A percentile compares a stretch with the other conserved stretches of the same genome.
Evolutionary conservation across 2,113 vertebrate species (phyloP).

Genomic region (Epinephelus fuscoguttatus): DNA sequence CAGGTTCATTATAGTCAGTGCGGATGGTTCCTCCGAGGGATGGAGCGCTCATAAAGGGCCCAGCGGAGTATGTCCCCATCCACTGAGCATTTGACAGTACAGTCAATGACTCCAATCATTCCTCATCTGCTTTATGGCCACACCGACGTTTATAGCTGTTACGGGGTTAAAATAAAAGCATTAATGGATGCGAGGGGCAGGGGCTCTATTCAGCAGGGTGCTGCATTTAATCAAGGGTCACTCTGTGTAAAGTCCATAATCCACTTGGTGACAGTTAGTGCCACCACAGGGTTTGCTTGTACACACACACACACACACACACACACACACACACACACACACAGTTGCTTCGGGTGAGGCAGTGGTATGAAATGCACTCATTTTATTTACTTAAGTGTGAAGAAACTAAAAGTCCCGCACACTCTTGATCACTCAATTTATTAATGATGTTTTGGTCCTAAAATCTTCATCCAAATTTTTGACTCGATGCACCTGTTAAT

Average conservation of each 20-base stretch:
- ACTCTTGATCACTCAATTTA: not conserved
- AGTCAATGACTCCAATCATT: conserved; percentile 81
- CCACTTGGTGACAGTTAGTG: conserved; percentile 60
- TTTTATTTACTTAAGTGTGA: not conserved
- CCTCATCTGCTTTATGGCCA: conserved; percentile 80
- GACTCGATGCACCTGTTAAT: not conserved
- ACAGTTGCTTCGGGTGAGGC: conserved; percentile 17
- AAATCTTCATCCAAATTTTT: not conserved
- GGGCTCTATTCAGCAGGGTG: conserved; percentile 51
- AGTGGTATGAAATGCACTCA: not conserved
- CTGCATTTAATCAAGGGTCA: conserved; percentile 70
- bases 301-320: conserved; percentile 6
- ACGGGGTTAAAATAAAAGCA: conserved; percentile 77
- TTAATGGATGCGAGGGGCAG: conserved; percentile 63
- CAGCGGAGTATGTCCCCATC: conserved; percentile 66
- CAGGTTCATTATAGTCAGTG: conserved; percentile 80
- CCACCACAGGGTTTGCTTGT: conserved; percentile 36
- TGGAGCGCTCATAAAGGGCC: conserved; percentile 74
- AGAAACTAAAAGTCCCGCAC: not conserved
- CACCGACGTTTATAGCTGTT: conserved; percentile 80
- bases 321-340: conserved; percentile 1
- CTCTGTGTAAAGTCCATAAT: conserved; percentile 67
- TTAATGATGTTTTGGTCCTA: not conserved
- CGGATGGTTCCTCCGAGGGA: conserved; percentile 65
- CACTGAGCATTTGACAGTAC: conserved; percentile 72